phyloP scores from a whole-genome alignment of 2,797 vertebrate species.

The Pipistrellus nathusii region DNA sequence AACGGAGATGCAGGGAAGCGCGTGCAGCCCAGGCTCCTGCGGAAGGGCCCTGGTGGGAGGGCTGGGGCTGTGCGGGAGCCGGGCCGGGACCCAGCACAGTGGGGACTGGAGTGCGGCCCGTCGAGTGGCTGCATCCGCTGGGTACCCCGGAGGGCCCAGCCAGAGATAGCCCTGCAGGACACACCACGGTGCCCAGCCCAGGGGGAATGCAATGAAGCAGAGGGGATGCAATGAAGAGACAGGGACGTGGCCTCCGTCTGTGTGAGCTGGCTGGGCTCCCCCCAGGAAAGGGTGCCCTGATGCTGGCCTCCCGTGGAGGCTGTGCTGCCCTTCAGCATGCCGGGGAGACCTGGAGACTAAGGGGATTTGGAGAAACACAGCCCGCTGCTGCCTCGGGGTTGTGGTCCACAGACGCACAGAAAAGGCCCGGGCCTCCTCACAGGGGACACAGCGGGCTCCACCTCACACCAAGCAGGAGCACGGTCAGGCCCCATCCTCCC shows the following conservation, averaged over 20 bases:
- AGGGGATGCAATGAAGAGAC: fast-evolving
- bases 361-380: fast-evolving
- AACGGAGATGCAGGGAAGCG: background rate
- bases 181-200: background rate
- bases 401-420: fast-evolving
- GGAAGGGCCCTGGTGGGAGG: background rate
- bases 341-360: fast-evolving
- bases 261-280: fast-evolving
- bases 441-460: fast-evolving
- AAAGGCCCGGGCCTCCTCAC: background rate
- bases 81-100: too few species aligned
- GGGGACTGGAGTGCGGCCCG: fast-evolving
- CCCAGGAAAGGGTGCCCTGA: background rate
- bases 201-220: too few species aligned
- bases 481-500: background rate
- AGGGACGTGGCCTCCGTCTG: fast-evolving
- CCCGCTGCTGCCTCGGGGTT: fast-evolving
- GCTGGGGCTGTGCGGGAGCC: fast-evolving
- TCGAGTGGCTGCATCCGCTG: fast-evolving
- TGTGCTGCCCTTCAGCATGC: fast-evolving
- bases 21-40: fast-evolving
- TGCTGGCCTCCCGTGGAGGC: background rate
- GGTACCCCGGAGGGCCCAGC: fast-evolving
- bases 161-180: background rate
- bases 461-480: fast-evolving